Conservation (phyloP, 2,113 vertebrate genomes). For the Propithecus coquereli region DNA sequence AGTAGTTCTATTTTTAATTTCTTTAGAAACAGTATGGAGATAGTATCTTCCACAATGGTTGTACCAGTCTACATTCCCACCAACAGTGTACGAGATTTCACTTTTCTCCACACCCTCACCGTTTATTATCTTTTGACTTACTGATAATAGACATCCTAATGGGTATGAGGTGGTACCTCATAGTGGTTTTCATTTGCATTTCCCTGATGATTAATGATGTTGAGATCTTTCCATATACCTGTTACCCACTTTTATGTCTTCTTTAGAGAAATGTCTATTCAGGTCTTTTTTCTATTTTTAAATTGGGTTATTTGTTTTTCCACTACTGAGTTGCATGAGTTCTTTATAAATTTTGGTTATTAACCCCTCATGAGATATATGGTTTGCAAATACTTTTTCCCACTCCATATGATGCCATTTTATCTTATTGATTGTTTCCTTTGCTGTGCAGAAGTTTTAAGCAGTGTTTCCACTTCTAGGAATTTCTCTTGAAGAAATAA, state of each 20-base stretch:
- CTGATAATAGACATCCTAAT: background rate
- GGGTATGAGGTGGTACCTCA: background rate
- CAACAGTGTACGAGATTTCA: background rate
- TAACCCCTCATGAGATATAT: background rate
- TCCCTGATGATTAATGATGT: background rate
- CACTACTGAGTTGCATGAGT: background rate
- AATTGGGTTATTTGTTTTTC: background rate
- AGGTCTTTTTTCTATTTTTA: background rate
- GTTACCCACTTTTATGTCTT: background rate
- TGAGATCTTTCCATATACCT: background rate
- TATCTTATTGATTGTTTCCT: background rate
- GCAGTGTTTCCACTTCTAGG: background rate
- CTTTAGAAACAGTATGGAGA: background rate
- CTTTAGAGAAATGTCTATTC: background rate
- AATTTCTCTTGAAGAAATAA: constrained; percentile 36
- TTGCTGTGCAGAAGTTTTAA: background rate
- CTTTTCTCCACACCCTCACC: background rate
- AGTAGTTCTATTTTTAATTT: background rate
- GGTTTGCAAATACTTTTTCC: background rate
- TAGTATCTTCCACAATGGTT: background rate
- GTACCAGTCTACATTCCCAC: background rate
- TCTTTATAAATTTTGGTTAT: background rate
- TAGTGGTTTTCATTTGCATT: background rate
- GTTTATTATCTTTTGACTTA: background rate
- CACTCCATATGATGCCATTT: background rate